phyloP scores from a whole-genome alignment of 1,140 invertebrate genomes.

The Eupeodes corollae region DNA sequence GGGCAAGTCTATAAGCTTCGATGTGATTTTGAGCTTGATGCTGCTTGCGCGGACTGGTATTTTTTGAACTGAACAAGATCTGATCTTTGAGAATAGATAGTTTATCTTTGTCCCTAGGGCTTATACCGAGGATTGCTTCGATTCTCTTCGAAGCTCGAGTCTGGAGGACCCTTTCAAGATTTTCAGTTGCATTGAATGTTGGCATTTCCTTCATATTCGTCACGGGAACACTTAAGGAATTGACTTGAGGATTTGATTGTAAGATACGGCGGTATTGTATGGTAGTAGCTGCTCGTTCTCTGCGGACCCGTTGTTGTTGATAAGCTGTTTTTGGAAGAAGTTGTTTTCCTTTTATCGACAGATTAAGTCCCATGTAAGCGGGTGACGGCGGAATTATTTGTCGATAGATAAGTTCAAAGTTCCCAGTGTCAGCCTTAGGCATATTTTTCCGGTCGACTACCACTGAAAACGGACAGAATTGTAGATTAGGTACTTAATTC shows the following conservation, averaged over 20 bases:
- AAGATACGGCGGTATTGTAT: constrained; percentile 20
- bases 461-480: constrained; percentile 47
- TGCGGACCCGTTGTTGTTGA: constrained; percentile 12
- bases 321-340: constrained; percentile 21
- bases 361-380: constrained; percentile 60
- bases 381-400: constrained; percentile 61
- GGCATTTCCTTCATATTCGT: constrained; percentile 27
- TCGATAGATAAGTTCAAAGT: constrained; percentile 75
- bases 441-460: constrained; percentile 71
- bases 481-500: neutral
- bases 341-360: constrained; percentile 34
- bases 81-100: no score
- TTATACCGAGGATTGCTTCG: no score
- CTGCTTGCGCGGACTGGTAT: no score
- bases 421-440: constrained; percentile 68
- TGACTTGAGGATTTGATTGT: constrained; percentile 22
- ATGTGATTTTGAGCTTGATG: no score
- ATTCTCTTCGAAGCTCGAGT: no score
- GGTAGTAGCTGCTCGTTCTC: constrained; percentile 18
- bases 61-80: no score
- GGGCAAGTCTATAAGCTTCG: no score
- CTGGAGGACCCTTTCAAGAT: constrained; percentile 17
- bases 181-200: constrained; percentile 33
- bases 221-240: constrained; percentile 20
- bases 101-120: no score